Percentiles rank a stretch among this genome's conserved stretches.
phyloP scores from a whole-genome alignment of 1,140 invertebrate genomes.

The Chironomus tepperi region DNA sequence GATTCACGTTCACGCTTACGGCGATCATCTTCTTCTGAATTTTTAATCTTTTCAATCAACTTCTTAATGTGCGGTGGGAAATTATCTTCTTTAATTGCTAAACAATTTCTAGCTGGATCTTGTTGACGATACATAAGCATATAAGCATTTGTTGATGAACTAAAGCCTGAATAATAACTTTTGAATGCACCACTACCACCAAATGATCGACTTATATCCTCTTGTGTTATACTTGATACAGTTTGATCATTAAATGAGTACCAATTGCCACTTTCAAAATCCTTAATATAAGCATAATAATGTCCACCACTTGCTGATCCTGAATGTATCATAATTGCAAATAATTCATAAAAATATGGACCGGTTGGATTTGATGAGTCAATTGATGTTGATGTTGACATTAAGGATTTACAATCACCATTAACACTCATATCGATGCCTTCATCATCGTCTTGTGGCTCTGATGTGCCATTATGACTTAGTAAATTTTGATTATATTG shows the following conservation, averaged over 20 bases:
- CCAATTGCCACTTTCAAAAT: conserved; percentile 68
- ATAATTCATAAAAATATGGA: conserved; percentile 78
- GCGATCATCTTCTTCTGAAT: conserved; percentile 57
- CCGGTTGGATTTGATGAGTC: conserved; percentile 44
- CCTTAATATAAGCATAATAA: conserved; percentile 91
- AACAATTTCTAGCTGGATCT: conserved; percentile 58
- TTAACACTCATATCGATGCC: conserved; percentile 55
- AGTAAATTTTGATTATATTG: neutral
- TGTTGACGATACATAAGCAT: conserved; percentile 89
- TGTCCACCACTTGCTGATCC: conserved; percentile 87
- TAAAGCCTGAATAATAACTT: conserved; percentile 66
- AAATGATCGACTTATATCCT: conserved; percentile 79
- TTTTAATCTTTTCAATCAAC: conserved; percentile 54
- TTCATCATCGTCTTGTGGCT: conserved; percentile 48
- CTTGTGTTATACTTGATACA: conserved; percentile 62
- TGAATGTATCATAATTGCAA: conserved; percentile 90
- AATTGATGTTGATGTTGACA: conserved; percentile 46
- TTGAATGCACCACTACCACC: conserved; percentile 58
- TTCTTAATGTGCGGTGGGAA: conserved; percentile 68
- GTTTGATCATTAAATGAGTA: conserved; percentile 77
- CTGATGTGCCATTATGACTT: neutral
- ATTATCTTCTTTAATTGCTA: conserved; percentile 55
- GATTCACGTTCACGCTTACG: conserved; percentile 50
- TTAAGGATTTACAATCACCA: conserved; percentile 32
- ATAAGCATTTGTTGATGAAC: conserved; percentile 83